phyloP scores from a whole-genome alignment of 1,140 invertebrate species.

The Drosophila mauritiana region DNA sequence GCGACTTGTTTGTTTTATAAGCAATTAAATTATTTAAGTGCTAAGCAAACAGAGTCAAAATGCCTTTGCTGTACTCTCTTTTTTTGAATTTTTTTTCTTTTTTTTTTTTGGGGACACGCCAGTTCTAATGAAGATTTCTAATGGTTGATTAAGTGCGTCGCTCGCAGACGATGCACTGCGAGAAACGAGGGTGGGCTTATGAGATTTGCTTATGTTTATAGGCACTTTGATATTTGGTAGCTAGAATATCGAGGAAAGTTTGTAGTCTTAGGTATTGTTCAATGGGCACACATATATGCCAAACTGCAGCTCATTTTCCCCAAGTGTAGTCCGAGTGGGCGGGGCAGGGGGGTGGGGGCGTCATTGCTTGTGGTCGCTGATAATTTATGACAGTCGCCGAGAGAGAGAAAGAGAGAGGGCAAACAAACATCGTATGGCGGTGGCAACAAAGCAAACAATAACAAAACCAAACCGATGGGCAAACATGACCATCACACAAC shows the following conservation, averaged over 20 bases:
- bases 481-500: constrained; percentile 19
- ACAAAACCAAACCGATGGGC: constrained; percentile 37
- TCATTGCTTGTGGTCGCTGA: constrained; percentile 51
- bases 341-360: constrained; percentile 11
- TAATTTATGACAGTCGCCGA: constrained; percentile 73
- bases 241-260: too few relatives aligned
- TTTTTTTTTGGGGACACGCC: constrained; percentile 51
- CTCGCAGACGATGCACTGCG: constrained; percentile 13
- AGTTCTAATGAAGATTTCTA: constrained; percentile 71
- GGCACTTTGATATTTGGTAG: too few relatives aligned
- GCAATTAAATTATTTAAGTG: constrained; percentile 82
- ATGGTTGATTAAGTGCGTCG: constrained; percentile 67
- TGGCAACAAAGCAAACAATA: constrained; percentile 60
- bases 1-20: constrained; percentile 71
- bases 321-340: not conserved
- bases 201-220: too few relatives aligned
- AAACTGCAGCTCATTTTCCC: not conserved
- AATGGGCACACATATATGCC: too few relatives aligned
- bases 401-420: not conserved
- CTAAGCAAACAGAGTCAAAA: constrained; percentile 70
- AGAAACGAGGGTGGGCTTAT: not conserved
- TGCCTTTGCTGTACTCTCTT: constrained; percentile 19
- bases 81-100: not conserved
- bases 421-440: constrained; percentile 44
- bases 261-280: too few relatives aligned